phyloP scores from a whole-genome alignment of 1,140 invertebrate genomes.

The Homalodisca vitripennis region DNA sequence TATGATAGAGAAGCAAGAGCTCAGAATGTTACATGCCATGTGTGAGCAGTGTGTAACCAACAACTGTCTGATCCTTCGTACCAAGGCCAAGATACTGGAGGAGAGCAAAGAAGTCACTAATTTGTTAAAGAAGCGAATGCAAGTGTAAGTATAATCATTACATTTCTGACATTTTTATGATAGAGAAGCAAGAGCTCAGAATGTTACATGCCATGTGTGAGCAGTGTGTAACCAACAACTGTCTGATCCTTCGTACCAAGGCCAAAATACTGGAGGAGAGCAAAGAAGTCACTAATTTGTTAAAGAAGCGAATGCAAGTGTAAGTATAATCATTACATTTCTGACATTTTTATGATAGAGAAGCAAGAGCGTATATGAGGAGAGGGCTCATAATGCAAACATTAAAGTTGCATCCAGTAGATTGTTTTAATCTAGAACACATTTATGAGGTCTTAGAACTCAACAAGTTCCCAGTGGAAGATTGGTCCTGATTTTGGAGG shows the following conservation, averaged over 20 bases:
- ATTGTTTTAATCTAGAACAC: too few relatives aligned
- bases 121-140: slow-evolving; percentile 36
- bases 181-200: too few relatives aligned
- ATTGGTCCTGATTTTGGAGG: too few relatives aligned
- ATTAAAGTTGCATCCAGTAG: too few relatives aligned
- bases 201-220: slow-evolving; percentile 34
- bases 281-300: slow-evolving; percentile 37
- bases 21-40: slow-evolving; percentile 31
- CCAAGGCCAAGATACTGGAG: slow-evolving; percentile 37
- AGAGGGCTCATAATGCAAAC: too few relatives aligned
- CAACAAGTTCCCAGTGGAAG: too few relatives aligned
- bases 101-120: slow-evolving; percentile 39
- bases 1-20: too few relatives aligned
- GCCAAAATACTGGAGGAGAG: slow-evolving; percentile 38
- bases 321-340: slow-evolving; percentile 37
- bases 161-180: too few relatives aligned
- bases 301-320: slow-evolving; percentile 37
- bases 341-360: too few relatives aligned
- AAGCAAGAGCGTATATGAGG: too few relatives aligned
- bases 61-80: slow-evolving; percentile 36
- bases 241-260: slow-evolving; percentile 34
- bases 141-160: slow-evolving; percentile 37
- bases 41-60: slow-evolving; percentile 40
- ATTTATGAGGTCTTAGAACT: too few relatives aligned
- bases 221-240: slow-evolving; percentile 40